Base-by-base conservation (phyloP, 1,140 invertebrate species). In the Temnothorax nylanderi region DNA sequence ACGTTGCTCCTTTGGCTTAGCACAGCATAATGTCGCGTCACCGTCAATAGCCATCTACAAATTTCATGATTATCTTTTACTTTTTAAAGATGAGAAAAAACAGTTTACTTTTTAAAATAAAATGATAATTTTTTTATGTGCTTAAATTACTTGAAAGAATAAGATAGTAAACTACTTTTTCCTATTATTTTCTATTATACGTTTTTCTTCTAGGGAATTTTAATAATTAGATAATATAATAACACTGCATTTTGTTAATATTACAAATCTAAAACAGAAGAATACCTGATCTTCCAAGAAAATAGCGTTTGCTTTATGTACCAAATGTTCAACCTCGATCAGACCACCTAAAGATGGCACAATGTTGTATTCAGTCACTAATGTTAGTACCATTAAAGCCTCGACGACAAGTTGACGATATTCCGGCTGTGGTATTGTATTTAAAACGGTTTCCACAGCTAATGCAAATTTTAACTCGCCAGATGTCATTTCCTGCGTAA, bases 381-480 rank as follows among this genome's bases (percentile, higher is more conserved):
- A 94, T 0, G 98, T 99, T 0, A 99, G 95, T 8, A 99, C 98
- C 98, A 99, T 99, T 7, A 99, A 95, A 11, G 99, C 99, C 95
- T 99, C 99, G 0, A 99, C 99, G 60, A 99, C 97, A 84, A 99
- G 94, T 94, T 99, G 99, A 58, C 99, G 96, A 95, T 99, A 99
- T 95, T 99, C 99, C 10, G 99, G 99, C 94, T 99, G 98, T 0
- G 99, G 98, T 90, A 99, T 99, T 21, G 97, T 97, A 94, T 99
- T 99, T 34, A 99, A 95, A 7, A 99, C 98, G n/a, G 98, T 98
- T 95, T 99, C 99, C 1, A 99, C 99, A 86, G 99, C 98, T 10
- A 99, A 95, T 0, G 99, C 99, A 96, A 99, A 99, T 96, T 99
- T 99, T 84, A 99, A 95, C 95, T 99, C 99, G 49, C 99, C 98